phyloP scores from a whole-genome alignment of 35 echinoderm and acorn worm genomes.

The Hemicentrotus pulcherrimus region DNA sequence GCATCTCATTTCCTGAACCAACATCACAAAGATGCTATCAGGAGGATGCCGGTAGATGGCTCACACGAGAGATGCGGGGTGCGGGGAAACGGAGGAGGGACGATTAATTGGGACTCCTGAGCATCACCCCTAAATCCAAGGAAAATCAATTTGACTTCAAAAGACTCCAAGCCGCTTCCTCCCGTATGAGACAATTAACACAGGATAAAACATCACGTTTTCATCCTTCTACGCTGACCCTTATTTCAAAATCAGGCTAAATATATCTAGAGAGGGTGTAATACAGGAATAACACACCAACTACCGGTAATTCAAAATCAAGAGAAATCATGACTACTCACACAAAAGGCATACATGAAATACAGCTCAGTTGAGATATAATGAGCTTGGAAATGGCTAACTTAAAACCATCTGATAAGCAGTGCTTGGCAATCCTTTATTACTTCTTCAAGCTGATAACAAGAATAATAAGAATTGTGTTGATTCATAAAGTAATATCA shows the following conservation, averaged over 20 bases:
- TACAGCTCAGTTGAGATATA: not conserved
- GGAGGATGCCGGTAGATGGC: not conserved
- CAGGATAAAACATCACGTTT: not conserved
- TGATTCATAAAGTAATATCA: not conserved
- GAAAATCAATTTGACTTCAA: constrained; percentile 13
- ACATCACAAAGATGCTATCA: not conserved
- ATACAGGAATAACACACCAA: not conserved
- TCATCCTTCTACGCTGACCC: not conserved
- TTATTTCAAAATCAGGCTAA: not conserved
- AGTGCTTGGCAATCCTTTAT: not conserved
- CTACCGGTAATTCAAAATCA: not conserved
- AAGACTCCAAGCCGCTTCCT: not conserved
- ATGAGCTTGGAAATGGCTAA: not conserved
- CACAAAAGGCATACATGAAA: not conserved
- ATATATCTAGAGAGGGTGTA: not conserved
- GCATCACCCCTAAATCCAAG: constrained; percentile 14
- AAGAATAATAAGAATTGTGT: not conserved
- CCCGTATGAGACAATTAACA: not conserved
- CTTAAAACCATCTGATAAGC: not conserved
- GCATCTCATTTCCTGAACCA: not conserved
- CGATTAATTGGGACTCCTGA: not conserved
- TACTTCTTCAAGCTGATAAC: not conserved
- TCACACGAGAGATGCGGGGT: not conserved
- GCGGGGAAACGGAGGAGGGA: not conserved
- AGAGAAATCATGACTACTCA: not conserved